phyloP scores from a whole-genome alignment of 1,140 invertebrate genomes.

The Gyrodactylus salaris region DNA sequence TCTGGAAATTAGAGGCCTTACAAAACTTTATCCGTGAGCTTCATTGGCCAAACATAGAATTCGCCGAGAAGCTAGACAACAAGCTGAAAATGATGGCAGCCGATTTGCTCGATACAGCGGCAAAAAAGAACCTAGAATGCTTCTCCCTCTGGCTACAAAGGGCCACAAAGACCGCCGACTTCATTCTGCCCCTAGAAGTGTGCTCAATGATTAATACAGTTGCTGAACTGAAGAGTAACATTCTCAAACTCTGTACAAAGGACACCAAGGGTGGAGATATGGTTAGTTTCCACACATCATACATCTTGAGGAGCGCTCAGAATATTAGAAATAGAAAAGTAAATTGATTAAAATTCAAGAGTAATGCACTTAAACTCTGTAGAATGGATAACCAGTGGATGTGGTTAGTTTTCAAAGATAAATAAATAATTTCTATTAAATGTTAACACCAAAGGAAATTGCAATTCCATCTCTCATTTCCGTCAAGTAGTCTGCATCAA shows the following conservation, averaged over 20 bases:
- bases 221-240: conserved; percentile 26
- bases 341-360: no score
- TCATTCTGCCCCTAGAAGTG: conserved; percentile 78
- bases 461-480: no score
- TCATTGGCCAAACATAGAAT: conserved; percentile 93
- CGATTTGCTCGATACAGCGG: conserved; percentile 95
- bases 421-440: no score
- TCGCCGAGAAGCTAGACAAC: conserved; percentile 74
- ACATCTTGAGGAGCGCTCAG: no score
- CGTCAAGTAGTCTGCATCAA: no score
- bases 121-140: conserved; percentile 36
- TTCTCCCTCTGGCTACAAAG: conserved; percentile 72
- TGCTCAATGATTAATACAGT: conserved; percentile 98
- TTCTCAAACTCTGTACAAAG: conserved; percentile 64
- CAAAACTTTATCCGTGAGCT: conserved; percentile 86
- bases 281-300: conserved; percentile 29
- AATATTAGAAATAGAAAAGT: no score
- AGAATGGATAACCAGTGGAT: no score
- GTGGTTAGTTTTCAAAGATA: no score
- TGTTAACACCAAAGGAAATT: no score
- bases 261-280: conserved; percentile 50
- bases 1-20: conserved; percentile 90
- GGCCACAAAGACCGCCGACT: conserved; percentile 65
- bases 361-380: no score
- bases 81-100: conserved; percentile 83